phyloP scores from a whole-genome alignment of 2,888 invertebrate genomes.

The Vandiemenella viatica region DNA sequence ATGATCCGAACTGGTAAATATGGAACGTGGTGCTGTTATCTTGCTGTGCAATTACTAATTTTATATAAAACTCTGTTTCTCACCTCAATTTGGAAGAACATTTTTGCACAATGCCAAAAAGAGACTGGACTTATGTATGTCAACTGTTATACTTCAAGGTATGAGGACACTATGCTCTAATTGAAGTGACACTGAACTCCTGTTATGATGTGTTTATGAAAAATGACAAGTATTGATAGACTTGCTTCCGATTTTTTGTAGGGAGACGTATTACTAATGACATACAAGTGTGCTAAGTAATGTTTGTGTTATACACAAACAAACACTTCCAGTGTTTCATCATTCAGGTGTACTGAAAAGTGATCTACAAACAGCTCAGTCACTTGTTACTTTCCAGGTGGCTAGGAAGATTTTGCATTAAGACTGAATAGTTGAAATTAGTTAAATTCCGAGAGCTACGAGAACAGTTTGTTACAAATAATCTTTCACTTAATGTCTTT shows the following conservation, averaged over 20 bases:
- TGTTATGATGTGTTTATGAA: too few relatives aligned
- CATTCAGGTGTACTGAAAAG: slow-evolving; percentile 1
- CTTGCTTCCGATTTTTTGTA: not conserved
- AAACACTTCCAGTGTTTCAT: not conserved
- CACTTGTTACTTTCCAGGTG: slow-evolving; percentile 3
- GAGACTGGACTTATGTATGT: too few relatives aligned
- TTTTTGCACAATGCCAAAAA: too few relatives aligned
- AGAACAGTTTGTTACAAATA: slow-evolving; percentile 2
- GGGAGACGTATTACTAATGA: not conserved
- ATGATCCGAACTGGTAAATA: too few relatives aligned
- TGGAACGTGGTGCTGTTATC: too few relatives aligned
- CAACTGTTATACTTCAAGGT: too few relatives aligned
- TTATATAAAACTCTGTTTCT: too few relatives aligned
- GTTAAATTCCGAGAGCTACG: not conserved
- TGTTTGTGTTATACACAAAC: not conserved
- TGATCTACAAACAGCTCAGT: slow-evolving; percentile 8
- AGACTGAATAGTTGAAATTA: slow-evolving; percentile 12
- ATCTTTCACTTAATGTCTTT: slow-evolving; percentile 14
- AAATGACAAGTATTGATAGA: not conserved
- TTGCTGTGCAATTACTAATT: too few relatives aligned
- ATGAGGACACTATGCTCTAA: too few relatives aligned
- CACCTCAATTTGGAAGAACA: too few relatives aligned
- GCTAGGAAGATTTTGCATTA: slow-evolving; percentile 8
- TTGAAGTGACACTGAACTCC: too few relatives aligned
- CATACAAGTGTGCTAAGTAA: not conserved